Evolutionary conservation across 1,140 invertebrate species (phyloP), one percentile per base, ranked within the genome.

Genomic region (Drosophila hydei): DNA sequence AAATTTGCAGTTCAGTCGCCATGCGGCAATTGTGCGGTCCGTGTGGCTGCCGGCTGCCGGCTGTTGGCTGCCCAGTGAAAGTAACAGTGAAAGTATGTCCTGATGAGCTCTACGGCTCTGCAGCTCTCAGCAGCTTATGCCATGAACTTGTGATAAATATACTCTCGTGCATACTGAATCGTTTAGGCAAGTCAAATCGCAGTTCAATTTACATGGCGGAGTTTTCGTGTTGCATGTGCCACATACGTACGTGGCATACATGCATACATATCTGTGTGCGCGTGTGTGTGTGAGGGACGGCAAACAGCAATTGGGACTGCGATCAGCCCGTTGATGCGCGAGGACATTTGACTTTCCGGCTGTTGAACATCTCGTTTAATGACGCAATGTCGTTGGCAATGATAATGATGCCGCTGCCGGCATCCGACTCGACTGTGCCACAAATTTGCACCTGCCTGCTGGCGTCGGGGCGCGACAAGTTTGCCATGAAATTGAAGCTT

Each of bases 341-440:
- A 75, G 72, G 72, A 72, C 72, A 75, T 63, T 75, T 62, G 72
- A 40, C 67, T 63, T 75, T 78, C 72, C 75, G 72, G 62, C 72
- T 78, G 61, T 75, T 78, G 68, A 75, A 54, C 73, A 75, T 47
- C 63, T 75, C 72, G 68, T 59, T 68, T 60, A 78, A 77, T 77
- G 75, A 77, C 59, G 61, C 60, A 54, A 58, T 67, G 75, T 42
- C 51, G 72, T 62, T 77, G 67, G 68, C 72, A 70, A 72, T 64
- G 72, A 74, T 77, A 71, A 77, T 74, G 75, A 74, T 71, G 60
- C 50, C 51, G 23, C 43, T 51, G 14, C 18, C 38, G 36, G 50
- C 30, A 43, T 55, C 27, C n/a, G 12, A 18, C 38, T 18, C 27
- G 40, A 64, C 54, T 51, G n/a, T 51, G 63, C 52, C 45, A 21